Percentiles rank a stretch among this genome's conserved stretches.
Evolutionary conservation across 53 echinoderm and acorn worm species (phyloP).

Genomic region (Holothuria scabra): DNA sequence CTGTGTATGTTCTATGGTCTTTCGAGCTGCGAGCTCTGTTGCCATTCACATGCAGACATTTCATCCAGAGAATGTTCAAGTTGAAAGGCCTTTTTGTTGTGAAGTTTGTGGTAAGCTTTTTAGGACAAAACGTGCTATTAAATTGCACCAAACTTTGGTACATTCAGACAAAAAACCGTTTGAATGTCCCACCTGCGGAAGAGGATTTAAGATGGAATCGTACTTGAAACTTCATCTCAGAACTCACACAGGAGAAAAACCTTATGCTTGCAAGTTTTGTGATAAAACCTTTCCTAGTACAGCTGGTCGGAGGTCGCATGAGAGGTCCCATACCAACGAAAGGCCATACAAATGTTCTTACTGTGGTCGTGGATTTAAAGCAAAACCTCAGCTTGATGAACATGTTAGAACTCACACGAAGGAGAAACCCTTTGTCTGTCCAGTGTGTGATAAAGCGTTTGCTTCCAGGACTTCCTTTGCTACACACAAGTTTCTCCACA

Average conservation of each 20-base stretch:
- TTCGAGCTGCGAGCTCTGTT: slow-evolving; percentile 17
- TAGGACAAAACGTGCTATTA: slow-evolving; percentile 21
- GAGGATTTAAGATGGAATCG: slow-evolving; percentile 22
- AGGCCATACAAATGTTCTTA: slow-evolving; percentile 17
- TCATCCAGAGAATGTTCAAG: slow-evolving; percentile 15
- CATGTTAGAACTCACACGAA: slow-evolving; percentile 67
- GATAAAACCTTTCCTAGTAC: slow-evolving; percentile 19
- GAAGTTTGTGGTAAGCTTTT: slow-evolving; percentile 37
- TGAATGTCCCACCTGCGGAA: background rate
- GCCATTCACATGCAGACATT: slow-evolving; percentile 39
- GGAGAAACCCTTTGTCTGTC: slow-evolving; percentile 69
- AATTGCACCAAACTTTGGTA: slow-evolving; percentile 32
- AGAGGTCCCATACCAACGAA: slow-evolving; percentile 37
- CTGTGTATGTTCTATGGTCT: slow-evolving; percentile 6
- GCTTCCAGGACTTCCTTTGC: slow-evolving; percentile 63
- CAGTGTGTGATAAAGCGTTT: slow-evolving; percentile 73
- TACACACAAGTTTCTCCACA: slow-evolving; percentile 74
- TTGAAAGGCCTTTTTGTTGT: slow-evolving; percentile 24
- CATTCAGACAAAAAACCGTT: slow-evolving; percentile 21
- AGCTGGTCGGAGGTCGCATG: slow-evolving; percentile 19
- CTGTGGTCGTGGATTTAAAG: background rate
- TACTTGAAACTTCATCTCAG: slow-evolving; percentile 32
- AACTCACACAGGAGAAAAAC: slow-evolving; percentile 29
- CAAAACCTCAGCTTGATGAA: slow-evolving; percentile 20
- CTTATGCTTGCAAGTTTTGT: slow-evolving; percentile 16